phyloP scores from a whole-genome alignment of 2,113 vertebrate species.

The Diglossa brunneiventris region DNA sequence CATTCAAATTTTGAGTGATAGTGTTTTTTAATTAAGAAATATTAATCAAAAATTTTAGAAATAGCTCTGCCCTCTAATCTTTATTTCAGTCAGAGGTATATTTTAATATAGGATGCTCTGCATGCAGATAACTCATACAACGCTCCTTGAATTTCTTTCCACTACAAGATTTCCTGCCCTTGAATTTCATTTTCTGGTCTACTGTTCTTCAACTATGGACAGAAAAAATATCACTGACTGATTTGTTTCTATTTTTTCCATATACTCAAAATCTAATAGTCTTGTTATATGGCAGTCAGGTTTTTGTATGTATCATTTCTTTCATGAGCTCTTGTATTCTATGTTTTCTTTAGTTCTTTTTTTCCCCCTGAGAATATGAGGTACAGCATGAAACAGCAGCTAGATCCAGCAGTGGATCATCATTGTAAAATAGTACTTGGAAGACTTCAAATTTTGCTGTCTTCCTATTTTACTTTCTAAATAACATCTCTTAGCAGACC shows the following conservation, averaged over 20 bases:
- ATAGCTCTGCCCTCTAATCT: neutral
- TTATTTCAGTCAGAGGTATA: neutral
- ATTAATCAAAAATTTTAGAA: neutral
- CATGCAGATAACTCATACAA: neutral
- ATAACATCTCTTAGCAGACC: neutral
- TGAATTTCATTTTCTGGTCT: neutral
- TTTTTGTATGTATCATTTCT: neutral
- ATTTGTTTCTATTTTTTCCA: neutral
- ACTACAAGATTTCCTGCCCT: neutral
- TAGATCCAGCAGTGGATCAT: neutral
- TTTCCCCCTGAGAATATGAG: neutral
- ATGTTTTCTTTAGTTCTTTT: neutral
- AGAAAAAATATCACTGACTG: neutral
- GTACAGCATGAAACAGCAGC: neutral
- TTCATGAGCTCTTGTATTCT: neutral
- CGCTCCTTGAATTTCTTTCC: neutral
- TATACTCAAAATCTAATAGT: neutral
- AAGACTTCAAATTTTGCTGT: neutral
- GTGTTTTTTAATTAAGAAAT: neutral
- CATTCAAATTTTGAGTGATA: neutral
- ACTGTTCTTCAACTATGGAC: neutral
- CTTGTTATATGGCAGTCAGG: neutral
- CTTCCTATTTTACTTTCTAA: neutral
- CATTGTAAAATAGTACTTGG: neutral
- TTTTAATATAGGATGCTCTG: neutral